These are phyloP conservation scores for Malachius bipustulatus DNA, from an alignment of 2,888 invertebrate species.

Conservation along the genomic window DNA sequence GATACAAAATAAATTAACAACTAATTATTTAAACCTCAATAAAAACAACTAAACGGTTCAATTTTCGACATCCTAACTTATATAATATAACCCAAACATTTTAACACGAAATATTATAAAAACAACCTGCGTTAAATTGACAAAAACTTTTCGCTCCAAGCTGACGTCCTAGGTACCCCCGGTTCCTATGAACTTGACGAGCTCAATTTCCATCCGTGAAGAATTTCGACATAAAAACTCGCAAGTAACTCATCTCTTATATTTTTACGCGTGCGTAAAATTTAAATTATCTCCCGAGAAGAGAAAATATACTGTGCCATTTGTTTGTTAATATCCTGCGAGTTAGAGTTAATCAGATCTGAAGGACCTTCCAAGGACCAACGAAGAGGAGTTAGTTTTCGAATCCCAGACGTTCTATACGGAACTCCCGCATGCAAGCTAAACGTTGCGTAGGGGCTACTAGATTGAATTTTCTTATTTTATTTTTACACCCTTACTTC, in stretches of 20 bases:
- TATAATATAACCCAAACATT: too few relatives aligned
- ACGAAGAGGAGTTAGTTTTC: slow-evolving; percentile 10
- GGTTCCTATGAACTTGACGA: too few relatives aligned
- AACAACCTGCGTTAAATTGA: too few relatives aligned
- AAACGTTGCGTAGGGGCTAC: slow-evolving; percentile 35
- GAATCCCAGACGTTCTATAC: slow-evolving; percentile 16
- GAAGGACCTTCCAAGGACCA: slow-evolving; percentile 9
- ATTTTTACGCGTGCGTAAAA: slow-evolving; percentile 19
- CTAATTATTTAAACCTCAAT: too few relatives aligned
- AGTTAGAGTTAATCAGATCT: not conserved
- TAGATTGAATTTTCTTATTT: slow-evolving; percentile 39
- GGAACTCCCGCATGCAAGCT: slow-evolving; percentile 27
- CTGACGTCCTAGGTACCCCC: too few relatives aligned
- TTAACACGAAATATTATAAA: too few relatives aligned
- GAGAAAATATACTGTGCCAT: too few relatives aligned
- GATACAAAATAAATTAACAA: too few relatives aligned
- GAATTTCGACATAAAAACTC: not conserved
- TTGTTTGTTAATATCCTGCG: slow-evolving; percentile 3
- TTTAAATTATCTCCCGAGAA: slow-evolving; percentile 10
- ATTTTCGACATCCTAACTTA: too few relatives aligned
- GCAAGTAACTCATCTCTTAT: slow-evolving; percentile 1
- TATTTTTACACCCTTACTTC: slow-evolving; percentile 35
- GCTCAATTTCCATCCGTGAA: too few relatives aligned
- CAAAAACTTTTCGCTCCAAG: too few relatives aligned
- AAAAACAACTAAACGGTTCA: too few relatives aligned